Evolutionary conservation across 2,888 invertebrate genomes (phyloP).

Genomic region (Drosophila hawaiiensis): DNA sequence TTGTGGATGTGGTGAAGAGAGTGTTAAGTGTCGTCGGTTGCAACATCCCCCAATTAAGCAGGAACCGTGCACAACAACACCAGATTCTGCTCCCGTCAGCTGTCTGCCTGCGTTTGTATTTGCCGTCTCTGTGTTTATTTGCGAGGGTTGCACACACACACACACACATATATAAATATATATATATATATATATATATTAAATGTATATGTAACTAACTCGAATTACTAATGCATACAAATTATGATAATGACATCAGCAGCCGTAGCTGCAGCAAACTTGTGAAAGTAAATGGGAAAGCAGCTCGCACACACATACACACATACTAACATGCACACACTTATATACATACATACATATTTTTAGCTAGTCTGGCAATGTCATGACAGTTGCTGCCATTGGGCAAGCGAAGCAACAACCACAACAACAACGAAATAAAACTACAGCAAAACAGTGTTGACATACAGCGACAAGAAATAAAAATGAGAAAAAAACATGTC

Average conservation of each 20-base stretch:
- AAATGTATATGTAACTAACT: conserved; percentile 38
- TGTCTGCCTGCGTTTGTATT: conserved; percentile 33
- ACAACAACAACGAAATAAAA: conserved; percentile 27
- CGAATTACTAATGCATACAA: conserved; percentile 73
- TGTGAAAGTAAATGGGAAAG: conserved; percentile 70
- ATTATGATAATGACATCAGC: conserved; percentile 78
- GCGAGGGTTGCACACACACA: conserved; percentile 38
- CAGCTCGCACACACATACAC: conserved; percentile 19
- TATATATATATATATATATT: conserved; percentile 19
- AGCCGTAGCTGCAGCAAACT: conserved; percentile 30
- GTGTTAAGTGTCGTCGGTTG: conserved; percentile 7
- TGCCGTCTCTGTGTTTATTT: not conserved
- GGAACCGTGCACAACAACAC: conserved; percentile 5
- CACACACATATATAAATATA: conserved; percentile 19
- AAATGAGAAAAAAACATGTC: conserved; percentile 24
- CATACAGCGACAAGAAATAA: conserved; percentile 46
- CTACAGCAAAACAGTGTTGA: conserved; percentile 48
- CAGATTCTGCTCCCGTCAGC: conserved; percentile 34
- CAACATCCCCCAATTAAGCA: conserved; percentile 44
- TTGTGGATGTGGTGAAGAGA: not conserved
- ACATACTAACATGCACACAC: not conserved
- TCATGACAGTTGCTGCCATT: conserved; percentile 54
- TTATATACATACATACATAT: not conserved
- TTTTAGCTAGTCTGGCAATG: conserved; percentile 44
- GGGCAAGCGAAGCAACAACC: conserved; percentile 22